These are phyloP conservation scores for Rhabdophis nuchalis DNA, from an alignment of 2,797 vertebrate species.

Conservation along the genomic window DNA sequence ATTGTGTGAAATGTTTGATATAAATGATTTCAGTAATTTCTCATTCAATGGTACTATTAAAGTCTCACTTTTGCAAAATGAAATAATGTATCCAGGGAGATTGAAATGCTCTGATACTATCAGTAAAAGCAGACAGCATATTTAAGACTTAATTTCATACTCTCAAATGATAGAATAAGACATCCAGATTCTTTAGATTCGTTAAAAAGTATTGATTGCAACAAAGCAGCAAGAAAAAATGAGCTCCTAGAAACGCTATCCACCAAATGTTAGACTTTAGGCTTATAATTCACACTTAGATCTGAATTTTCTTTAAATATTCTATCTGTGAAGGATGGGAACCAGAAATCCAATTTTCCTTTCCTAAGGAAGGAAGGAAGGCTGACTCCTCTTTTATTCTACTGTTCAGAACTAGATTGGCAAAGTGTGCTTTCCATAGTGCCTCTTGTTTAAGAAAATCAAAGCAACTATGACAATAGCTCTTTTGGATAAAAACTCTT, in stretches of 20 bases:
- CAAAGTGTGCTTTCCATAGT: background rate
- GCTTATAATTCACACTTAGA: background rate
- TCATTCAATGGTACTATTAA: background rate
- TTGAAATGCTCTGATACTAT: background rate
- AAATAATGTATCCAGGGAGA: background rate
- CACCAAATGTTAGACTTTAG: background rate
- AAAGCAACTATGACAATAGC: background rate
- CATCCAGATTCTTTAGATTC: background rate
- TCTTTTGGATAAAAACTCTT: background rate
- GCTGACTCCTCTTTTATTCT: slow-evolving; percentile 9
- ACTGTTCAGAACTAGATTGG: background rate
- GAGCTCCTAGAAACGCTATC: background rate
- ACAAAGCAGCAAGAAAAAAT: background rate
- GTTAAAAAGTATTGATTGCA: background rate
- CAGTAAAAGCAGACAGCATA: background rate
- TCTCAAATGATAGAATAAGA: background rate
- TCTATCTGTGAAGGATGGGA: background rate
- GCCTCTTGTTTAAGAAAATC: background rate
- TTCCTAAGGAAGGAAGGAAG: background rate
- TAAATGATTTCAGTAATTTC: background rate
- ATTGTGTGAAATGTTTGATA: background rate
- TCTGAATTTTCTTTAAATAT: background rate
- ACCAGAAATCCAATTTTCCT: fast-evolving
- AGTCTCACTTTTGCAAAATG: background rate
- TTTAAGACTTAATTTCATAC: background rate